phyloP scores from a whole-genome alignment of 2,113 vertebrate genomes.

The Alosa alosa region DNA sequence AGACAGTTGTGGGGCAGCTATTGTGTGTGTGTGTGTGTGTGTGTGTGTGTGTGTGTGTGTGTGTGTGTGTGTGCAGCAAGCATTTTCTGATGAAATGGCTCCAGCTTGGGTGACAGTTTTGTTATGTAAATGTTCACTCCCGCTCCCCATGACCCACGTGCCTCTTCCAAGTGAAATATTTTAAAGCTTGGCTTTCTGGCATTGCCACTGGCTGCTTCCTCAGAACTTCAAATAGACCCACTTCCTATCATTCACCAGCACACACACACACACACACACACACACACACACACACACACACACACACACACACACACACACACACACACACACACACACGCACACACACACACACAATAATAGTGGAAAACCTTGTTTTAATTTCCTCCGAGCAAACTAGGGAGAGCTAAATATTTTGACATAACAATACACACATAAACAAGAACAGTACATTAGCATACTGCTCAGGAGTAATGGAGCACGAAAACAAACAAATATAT shows the following conservation, averaged over 20 bases:
- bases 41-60: neutral
- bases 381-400: conserved; percentile 53
- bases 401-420: conserved; percentile 51
- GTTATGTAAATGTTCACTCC: conserved; percentile 41
- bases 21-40: neutral
- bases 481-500: conserved; percentile 34
- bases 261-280: neutral
- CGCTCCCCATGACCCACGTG: conserved; percentile 40
- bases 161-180: conserved; percentile 41
- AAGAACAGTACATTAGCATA: conserved; percentile 43
- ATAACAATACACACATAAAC: conserved; percentile 34
- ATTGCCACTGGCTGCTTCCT: conserved; percentile 32
- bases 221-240: conserved; percentile 49
- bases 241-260: neutral
- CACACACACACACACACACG: conserved; percentile 9
- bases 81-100: conserved; percentile 31
- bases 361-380: conserved; percentile 45
- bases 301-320: neutral
- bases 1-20: neutral
- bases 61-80: neutral
- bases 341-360: conserved; percentile 21
- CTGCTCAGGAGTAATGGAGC: conserved; percentile 50
- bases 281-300: conserved; percentile 12
- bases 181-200: conserved; percentile 33
- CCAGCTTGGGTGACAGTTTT: conserved; percentile 23